Conservation (phyloP, 1,140 invertebrate genomes). For the Paraescarpia echinospica region DNA sequence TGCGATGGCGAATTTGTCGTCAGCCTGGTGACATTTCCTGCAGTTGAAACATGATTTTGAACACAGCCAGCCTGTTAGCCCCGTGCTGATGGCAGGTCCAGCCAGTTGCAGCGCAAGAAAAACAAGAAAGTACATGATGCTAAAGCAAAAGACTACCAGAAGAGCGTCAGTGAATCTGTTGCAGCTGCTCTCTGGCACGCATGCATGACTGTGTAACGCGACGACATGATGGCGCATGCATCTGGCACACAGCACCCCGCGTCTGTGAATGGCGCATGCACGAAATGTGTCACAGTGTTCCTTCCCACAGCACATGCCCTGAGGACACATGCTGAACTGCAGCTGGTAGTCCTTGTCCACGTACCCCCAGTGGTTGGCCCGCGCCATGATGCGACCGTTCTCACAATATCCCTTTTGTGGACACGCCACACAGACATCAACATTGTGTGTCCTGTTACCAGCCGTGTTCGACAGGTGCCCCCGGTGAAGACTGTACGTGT, state of each 20-base stretch:
- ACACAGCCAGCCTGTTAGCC: neutral
- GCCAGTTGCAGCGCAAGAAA: neutral
- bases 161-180: neutral
- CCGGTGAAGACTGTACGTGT: neutral
- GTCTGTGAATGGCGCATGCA: neutral
- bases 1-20: neutral
- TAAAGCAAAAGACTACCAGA: neutral
- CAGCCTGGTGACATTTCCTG: neutral
- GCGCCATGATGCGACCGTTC: constrained; percentile 12
- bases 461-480: neutral
- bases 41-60: neutral
- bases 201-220: neutral
- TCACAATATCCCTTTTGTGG: neutral
- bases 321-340: neutral
- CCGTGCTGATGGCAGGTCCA: neutral
- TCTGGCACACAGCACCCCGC: neutral
- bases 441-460: neutral
- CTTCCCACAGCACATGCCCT: neutral
- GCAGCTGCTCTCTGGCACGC: neutral
- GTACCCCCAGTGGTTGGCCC: constrained; percentile 8
- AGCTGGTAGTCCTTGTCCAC: neutral
- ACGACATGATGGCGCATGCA: neutral
- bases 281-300: neutral
- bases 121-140: neutral
- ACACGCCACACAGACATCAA: neutral